Conservation (phyloP, 2,113 vertebrate species). For the Telmatochromis sp. region DNA sequence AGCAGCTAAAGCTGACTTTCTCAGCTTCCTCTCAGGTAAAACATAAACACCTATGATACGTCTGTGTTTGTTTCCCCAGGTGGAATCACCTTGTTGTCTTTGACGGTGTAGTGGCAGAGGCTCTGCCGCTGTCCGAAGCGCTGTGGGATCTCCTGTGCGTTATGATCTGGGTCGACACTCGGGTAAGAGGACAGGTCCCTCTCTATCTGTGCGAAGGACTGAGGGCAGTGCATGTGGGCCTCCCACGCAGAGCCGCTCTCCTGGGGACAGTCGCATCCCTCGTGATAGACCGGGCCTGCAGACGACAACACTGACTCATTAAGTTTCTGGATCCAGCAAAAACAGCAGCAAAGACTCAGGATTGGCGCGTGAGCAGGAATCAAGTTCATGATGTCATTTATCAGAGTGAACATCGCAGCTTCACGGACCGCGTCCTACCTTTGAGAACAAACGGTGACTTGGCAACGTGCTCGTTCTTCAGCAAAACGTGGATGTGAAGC, state of each 20-base stretch:
- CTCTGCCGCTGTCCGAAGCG: constrained; percentile 94
- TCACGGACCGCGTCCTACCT: constrained; percentile 68
- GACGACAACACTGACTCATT: neutral
- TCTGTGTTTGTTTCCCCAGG: neutral
- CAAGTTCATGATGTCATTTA: neutral
- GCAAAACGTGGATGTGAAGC: constrained; percentile 80
- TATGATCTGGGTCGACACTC: constrained; percentile 81
- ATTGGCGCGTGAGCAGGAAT: neutral
- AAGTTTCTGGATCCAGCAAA: neutral
- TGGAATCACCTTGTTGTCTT: constrained; percentile 82
- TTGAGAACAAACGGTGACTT: constrained; percentile 86
- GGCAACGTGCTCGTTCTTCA: constrained; percentile 75
- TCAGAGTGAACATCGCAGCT: neutral
- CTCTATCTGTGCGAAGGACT: constrained; percentile 82
- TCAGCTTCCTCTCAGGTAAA: neutral
- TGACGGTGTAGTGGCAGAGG: constrained; percentile 95
- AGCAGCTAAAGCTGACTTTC: neutral
- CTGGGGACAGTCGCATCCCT: constrained; percentile 89
- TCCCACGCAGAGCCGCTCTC: constrained; percentile 77
- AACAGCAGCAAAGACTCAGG: neutral
- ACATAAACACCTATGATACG: neutral
- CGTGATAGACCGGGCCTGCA: constrained; percentile 88
- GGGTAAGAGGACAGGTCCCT: constrained; percentile 78
- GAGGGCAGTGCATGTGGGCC: constrained; percentile 83
- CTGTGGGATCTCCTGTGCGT: constrained; percentile 82